Base-by-base conservation (phyloP, 1,140 invertebrate species). In the Drosophila athabasca region DNA sequence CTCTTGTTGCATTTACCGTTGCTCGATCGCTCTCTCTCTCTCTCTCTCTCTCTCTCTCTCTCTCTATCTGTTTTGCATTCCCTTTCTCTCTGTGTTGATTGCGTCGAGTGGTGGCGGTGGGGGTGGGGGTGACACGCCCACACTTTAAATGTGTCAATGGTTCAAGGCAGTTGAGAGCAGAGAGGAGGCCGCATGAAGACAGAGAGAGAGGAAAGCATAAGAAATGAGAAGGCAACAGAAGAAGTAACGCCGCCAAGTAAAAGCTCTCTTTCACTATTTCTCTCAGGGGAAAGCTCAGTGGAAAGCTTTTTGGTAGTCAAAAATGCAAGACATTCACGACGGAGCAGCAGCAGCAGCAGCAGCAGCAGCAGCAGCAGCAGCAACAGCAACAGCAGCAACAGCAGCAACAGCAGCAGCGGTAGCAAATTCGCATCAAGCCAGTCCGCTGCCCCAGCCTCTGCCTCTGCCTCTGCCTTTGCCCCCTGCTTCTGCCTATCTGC, bases 61-160 rank as follows among this genome's bases (percentile, higher is more conserved):
- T 50, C 26, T 62, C 52, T 41, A n/a, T 19, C 17, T 64, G 53
- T 44, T 54, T 29, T 52, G 29, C 13, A 19, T 45, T 73, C 54
- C 31, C 8, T 9, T 9, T 35, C 31, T 8, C 29, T 31, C 29
- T 31, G 7, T 59, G 46, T 49, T 65, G 29, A 9, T 19, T 19
- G 17, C 17, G 17, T 19, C 17, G 17, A 19, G 17, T 19, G 17
- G 17, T 19, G 17, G 17, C 17, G 17, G 17, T 19, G 17, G 17
- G 35, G 4, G 35, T 3, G 35, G n/a, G n/a, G n/a, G 35, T 13
- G 3, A 26, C 5, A 19, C 66, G 26, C 82, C 79, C 74, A 72
- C 74, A 59, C 78, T 49, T 35, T 55, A 85, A 79, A 68, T 85
- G 78, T 85, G 82, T 75, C 83, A 85, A 87, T 85, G 78, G 82